These are phyloP conservation scores for Heliconius melpomene DNA, from an alignment of 1,140 invertebrate genomes.

Conservation along the genomic window DNA sequence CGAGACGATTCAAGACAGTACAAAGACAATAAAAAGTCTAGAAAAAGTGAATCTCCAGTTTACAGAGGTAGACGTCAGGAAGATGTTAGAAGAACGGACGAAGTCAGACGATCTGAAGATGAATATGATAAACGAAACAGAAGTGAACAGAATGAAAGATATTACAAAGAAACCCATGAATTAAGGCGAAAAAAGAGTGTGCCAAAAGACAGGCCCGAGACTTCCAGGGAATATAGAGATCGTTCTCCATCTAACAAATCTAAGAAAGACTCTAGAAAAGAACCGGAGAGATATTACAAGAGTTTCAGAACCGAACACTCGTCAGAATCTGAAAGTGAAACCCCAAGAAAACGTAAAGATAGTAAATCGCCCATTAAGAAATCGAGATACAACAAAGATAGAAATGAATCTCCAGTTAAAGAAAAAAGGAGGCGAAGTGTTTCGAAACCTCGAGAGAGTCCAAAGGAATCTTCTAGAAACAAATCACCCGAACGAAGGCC, in stretches of 20 bases:
- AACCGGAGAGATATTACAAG: slow-evolving; percentile 58
- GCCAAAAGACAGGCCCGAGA: slow-evolving; percentile 52
- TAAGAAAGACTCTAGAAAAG: slow-evolving; percentile 51
- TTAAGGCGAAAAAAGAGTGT: slow-evolving; percentile 51
- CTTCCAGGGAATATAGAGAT: slow-evolving; percentile 52
- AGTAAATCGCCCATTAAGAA: slow-evolving; percentile 56
- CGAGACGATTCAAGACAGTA: slow-evolving; percentile 10
- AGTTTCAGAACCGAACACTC: slow-evolving; percentile 45
- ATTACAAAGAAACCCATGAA: slow-evolving; percentile 51
- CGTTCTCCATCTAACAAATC: slow-evolving; percentile 44
- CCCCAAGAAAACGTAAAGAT: slow-evolving; percentile 46
- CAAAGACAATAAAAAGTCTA: slow-evolving; percentile 36
- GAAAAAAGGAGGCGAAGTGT: slow-evolving; percentile 40
- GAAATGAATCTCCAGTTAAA: slow-evolving; percentile 42
- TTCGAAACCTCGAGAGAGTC: slow-evolving; percentile 31
- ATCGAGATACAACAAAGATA: slow-evolving; percentile 51
- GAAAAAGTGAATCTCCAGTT: slow-evolving; percentile 56
- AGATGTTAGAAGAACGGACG: not conserved
- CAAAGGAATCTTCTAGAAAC: slow-evolving; percentile 49
- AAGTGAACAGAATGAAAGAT: slow-evolving; percentile 46
- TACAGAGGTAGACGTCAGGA: slow-evolving; percentile 53
- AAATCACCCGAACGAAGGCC: slow-evolving; percentile 35
- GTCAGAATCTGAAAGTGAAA: slow-evolving; percentile 60
- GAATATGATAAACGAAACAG: slow-evolving; percentile 52
- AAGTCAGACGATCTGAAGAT: slow-evolving; percentile 24